Evolutionary conservation across 2,888 invertebrate species (phyloP), one percentile per base, ranked within the genome.

Genomic region (Schizotus pectinicornis): DNA sequence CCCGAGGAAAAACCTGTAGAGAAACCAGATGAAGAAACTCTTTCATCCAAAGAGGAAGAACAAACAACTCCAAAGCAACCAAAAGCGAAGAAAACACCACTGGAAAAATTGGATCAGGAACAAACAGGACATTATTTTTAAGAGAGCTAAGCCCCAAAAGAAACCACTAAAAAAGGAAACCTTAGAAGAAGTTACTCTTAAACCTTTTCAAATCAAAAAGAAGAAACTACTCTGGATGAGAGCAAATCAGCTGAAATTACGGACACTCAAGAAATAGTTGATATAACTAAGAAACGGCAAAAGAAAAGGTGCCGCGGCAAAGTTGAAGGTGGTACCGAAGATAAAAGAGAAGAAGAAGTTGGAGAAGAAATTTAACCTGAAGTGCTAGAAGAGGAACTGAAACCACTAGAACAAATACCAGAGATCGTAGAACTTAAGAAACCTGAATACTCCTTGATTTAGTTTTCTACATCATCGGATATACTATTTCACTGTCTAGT

Each of bases 61-160:
- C 22, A 22, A 22, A 5, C 5, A 5, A 22, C 5, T 2, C 22
- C 22, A 22, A 5, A 22, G 5, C 22, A 22, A 22, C 22, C 3
- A 22, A 22, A 22, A 22, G 3, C 22, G 2, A 22, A 22, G 22
- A 22, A 22, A 22, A 5, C 22, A 22, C 5, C 22, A 22, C 22
- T 22, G 22, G 22, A 5, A 62, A 46, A 31, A 49, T 53, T 67
- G 52, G 61, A 67, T 58, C 60, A 64, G 85, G 86, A 88, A 84
- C 7, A 84, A 89, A 69, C 87, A 89, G 77, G 81, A 83, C 59
- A 79, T 85, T 14, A 77, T 73, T 34, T 70, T 85, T 6, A 86
- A 84, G 61, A 78, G 73, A 62, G 67, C 80, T 0, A 74, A 70
- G 56, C 63, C 60, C 2, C 74, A 81, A 54, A 79, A 78, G 67